Base-by-base conservation (phyloP, 2,113 vertebrate species). In the Hydrolagus affinis region DNA sequence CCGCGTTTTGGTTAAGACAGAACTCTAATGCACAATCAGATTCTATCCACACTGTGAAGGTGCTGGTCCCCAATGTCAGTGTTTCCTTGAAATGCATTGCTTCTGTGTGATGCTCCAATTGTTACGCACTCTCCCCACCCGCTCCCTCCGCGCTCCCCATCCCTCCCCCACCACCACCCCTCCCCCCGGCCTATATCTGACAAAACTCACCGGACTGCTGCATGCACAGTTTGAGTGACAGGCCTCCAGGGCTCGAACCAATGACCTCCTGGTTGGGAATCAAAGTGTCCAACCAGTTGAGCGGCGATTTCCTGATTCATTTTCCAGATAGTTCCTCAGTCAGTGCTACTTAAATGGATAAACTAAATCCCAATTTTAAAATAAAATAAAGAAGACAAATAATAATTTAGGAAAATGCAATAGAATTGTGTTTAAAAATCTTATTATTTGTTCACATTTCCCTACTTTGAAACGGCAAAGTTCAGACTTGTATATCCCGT, bases 291-390 rank as follows among this genome's bases (percentile, higher is more conserved):
- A 77, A 14, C 21, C 60, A 23, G 28, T 25, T 64, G 59, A 64
- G 75, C 56, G 60, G 75, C 10, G n/a, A 30, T 62, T 80, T 62
- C 60, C 28, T 80, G 59, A 23, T 80, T 80, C 77, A 80, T 64
- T 64, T 64, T 28, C 25, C 60, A 25, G 25, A 80, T 23, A 80
- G 57, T 80, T 80, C 77, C 17, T 60, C 64, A 4, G 56, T 28
- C 11, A 30, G 64, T 80, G 19, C 25, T 25, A 80, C 17, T 75
- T 56, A 75, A 44, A 75, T 56, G 56, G 32, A 44, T 44, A 80
- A 80, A 64, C 12, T 64, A 25, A 62, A 23, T 28, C 17, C 23
- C 25, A 60, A 80, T 80, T 80, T 44, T 44, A 44, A 44, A 44
- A 44, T 44, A 44, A 44, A 44, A 44, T 44, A 44, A 44, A 44